Evolutionary conservation across 2,888 invertebrate genomes (phyloP).

Genomic region (Prosopocoilus inquinatus): DNA sequence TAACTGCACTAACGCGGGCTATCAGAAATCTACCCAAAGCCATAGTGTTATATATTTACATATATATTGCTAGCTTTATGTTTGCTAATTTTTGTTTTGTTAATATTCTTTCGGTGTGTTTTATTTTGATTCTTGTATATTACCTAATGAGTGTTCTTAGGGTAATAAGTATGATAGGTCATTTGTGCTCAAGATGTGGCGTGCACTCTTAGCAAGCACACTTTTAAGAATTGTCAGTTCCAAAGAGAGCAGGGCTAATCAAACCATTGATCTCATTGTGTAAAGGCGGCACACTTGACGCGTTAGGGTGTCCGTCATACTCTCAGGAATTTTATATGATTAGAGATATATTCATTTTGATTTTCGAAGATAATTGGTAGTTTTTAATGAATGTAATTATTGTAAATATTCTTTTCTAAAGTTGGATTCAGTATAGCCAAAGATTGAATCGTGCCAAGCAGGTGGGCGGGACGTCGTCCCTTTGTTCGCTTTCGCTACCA

Average conservation of each 20-base stretch:
- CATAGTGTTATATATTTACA: slow-evolving; percentile 36
- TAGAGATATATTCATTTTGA: slow-evolving; percentile 34
- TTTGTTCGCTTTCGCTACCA: slow-evolving; percentile 47
- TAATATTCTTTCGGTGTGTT: slow-evolving; percentile 46
- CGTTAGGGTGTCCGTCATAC: slow-evolving; percentile 33
- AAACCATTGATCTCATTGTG: slow-evolving; percentile 51
- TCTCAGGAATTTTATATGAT: slow-evolving; percentile 49
- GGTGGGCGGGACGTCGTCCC: slow-evolving; percentile 38
- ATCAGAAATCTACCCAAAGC: slow-evolving; percentile 45
- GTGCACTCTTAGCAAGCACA: slow-evolving; percentile 1
- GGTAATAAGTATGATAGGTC: slow-evolving; percentile 11
- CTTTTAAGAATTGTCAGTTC: slow-evolving; percentile 40
- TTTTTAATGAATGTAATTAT: slow-evolving; percentile 24
- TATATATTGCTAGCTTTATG: slow-evolving; percentile 24
- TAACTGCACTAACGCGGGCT: slow-evolving; percentile 47
- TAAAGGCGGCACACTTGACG: slow-evolving; percentile 26
- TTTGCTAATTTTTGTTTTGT: slow-evolving; percentile 26
- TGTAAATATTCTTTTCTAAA: slow-evolving; percentile 32
- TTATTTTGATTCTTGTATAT: slow-evolving; percentile 25
- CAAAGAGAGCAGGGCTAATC: slow-evolving; percentile 51
- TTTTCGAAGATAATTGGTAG: neutral
- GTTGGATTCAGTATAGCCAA: slow-evolving; percentile 51
- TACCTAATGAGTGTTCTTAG: slow-evolving; percentile 32
- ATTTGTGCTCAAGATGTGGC: slow-evolving; percentile 13
- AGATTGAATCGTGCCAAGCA: slow-evolving; percentile 44